Base-by-base conservation (phyloP, 2,888 invertebrate genomes). In the Drosophila mettleri region DNA sequence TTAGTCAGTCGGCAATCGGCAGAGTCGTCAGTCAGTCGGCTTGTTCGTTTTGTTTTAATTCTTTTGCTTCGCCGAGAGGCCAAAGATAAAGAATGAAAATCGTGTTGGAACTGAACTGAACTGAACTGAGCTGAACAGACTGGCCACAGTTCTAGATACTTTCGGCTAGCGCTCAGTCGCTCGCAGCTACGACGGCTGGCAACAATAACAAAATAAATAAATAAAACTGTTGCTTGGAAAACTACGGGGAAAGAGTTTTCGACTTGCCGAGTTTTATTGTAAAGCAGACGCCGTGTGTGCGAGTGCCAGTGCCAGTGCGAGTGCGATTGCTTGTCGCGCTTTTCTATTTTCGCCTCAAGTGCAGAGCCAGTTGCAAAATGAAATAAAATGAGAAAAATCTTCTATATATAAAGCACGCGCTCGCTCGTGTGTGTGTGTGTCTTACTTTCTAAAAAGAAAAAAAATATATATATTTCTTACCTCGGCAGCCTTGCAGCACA, bases 111-210 rank as follows among this genome's bases (percentile, higher is more conserved):
- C 54, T 38, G 24, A 52, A 43, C 52, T 63, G 57, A 63, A 64
- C 74, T n/a, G n/a, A n/a, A n/a, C n/a, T n/a, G n/a, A n/a, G n/a
- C n/a, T n/a, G n/a, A 46, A 63, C 49, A 29, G 62, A 49, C 75
- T 31, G 48, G 48, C 31, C 48, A 8, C 88, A 90, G 90, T 90
- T 90, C 90, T 90, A 89, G 86, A 89, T 87, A 90, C 89, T 87
- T 89, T 90, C 78, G 79, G 86, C 80, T 77, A 78, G 76, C 76
- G 75, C 67, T 66, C 54, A 66, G 62, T 62, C 46, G 53, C 31
- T 61, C 86, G 89, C 85, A 88, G 84, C 87, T 83, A 64, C 87
- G 82, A 12, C 45, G 45, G 45, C 27, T 84, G 41, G 22, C 41
- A 41, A 14, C 8, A 41, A n/a, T 22, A 22, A 24, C 24, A 8